Conservation (phyloP, 1,140 invertebrate species). For the Bemisia tabaci region DNA sequence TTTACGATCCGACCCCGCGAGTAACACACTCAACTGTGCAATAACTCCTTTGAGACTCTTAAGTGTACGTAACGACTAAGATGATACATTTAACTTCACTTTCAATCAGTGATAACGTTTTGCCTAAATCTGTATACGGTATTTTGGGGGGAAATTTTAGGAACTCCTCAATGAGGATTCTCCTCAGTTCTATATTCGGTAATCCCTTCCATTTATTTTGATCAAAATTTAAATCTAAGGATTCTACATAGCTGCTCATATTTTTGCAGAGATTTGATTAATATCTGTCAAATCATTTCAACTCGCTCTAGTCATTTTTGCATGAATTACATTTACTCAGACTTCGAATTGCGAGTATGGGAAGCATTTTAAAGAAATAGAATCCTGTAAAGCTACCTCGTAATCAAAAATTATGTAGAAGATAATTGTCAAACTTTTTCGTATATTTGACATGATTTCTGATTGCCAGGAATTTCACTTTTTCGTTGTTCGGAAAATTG, state of each 20-base stretch:
- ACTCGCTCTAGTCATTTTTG: background rate
- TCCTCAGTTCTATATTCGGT: background rate
- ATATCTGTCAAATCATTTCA: background rate
- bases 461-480: background rate
- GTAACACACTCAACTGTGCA: too few species aligned
- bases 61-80: background rate
- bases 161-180: background rate
- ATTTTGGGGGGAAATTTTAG: background rate
- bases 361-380: background rate
- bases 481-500: background rate
- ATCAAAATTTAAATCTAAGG: too few species aligned
- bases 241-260: background rate
- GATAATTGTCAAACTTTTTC: background rate
- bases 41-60: background rate
- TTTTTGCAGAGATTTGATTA: background rate
- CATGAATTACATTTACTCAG: background rate
- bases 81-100: too few species aligned
- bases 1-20: too few species aligned
- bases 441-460: background rate
- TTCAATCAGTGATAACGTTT: background rate
- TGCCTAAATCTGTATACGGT: background rate
- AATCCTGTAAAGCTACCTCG: background rate
- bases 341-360: background rate
- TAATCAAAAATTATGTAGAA: background rate
- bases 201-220: too few species aligned